Evolutionary conservation across 2,797 vertebrate species (phyloP), one percentile per base, ranked within the genome.

Genomic region (Anguilla megastoma): DNA sequence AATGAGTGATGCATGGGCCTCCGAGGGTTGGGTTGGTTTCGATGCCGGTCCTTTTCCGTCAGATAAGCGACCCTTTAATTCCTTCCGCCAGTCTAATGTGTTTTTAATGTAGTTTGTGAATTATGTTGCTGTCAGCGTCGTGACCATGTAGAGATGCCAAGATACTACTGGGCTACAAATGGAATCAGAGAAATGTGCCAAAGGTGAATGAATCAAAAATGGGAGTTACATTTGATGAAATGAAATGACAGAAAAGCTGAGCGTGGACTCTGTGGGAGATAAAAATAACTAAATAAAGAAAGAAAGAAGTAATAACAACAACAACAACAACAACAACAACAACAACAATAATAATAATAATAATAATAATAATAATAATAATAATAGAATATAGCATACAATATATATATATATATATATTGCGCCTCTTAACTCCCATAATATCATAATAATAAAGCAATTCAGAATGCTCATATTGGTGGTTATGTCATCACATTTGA

Each of bases 81-180:
- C 82, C 41, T 89, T 79, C 48, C 83, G 52, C 88, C 52, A 66
- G 30, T 33, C 66, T 89, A 89, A 89, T 89, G 88, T 84, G 88
- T 60, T 89, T 87, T 89, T 89, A 89, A 89, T 89, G 88, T 83
- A 85, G 88, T 84, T 74, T 87, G 82, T 87, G 86, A 85, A 82
- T 85, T 85, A 85, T 89, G 79, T 87, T 86, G 52, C 54, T 85
- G 69, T 87, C 86, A 45, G 54, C 14, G 12, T 30, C 41, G 36
- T 50, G 82, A 12, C 83, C 86, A 79, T 50, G 41, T 52, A 36
- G 82, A n/a, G 36, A 87, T 79, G 52, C 82, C 50, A 71, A 66
- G 86, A 85, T 66, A 41, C 33, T 85, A 50, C 45, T 87, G 86
- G 52, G 63, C 16, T n/a, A 33, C 36, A 71, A 16, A 66, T 54